Evolutionary conservation across 2,888 invertebrate genomes (phyloP).

Genomic region (Temnothorax unifasciatus): DNA sequence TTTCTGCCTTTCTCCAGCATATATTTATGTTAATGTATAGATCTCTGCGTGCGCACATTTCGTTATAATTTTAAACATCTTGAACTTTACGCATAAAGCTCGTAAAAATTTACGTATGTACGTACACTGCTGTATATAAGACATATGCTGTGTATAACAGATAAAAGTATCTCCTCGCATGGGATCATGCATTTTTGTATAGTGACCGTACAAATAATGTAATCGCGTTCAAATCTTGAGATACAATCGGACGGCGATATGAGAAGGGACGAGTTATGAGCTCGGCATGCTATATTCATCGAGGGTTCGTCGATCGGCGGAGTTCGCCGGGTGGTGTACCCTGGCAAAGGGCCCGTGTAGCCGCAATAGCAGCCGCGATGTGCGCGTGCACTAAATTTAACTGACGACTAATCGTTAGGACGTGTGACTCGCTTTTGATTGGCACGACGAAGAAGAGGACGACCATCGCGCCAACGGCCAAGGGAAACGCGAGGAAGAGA

Average conservation of each 20-base stretch:
- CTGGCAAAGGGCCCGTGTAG: slow-evolving; percentile 74
- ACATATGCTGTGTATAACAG: neutral
- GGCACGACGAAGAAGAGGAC: slow-evolving; percentile 62
- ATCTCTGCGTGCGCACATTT: neutral
- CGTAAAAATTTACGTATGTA: neutral
- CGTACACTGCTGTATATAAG: neutral
- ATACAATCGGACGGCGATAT: neutral
- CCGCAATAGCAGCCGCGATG: slow-evolving; percentile 63
- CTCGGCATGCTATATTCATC: slow-evolving; percentile 65
- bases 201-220: neutral
- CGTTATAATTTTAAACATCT: neutral
- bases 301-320: slow-evolving; percentile 72
- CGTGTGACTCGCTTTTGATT: slow-evolving; percentile 67
- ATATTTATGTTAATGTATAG: neutral
- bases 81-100: neutral
- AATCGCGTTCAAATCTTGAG: neutral
- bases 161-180: neutral
- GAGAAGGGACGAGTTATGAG: slow-evolving; percentile 40
- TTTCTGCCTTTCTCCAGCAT: neutral
- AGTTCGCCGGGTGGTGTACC: slow-evolving; percentile 57
- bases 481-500: slow-evolving; percentile 32
- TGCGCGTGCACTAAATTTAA: slow-evolving; percentile 75
- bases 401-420: slow-evolving; percentile 74
- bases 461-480: neutral
- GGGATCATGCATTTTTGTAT: neutral